Evolutionary conservation across 2,797 vertebrate genomes (phyloP).

Genomic region (Malurus splendens): DNA sequence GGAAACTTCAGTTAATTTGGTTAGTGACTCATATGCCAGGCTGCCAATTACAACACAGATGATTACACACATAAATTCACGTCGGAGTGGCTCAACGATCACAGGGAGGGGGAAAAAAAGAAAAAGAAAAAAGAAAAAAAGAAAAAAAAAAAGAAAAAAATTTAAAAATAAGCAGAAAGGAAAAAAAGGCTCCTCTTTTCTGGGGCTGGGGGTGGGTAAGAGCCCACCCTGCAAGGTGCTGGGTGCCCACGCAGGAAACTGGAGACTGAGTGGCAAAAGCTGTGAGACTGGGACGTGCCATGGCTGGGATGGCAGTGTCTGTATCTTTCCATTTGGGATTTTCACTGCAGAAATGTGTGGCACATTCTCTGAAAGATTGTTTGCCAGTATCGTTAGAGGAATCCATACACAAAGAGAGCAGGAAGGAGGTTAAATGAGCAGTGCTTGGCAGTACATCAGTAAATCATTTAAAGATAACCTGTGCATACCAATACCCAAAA

Average conservation of each 20-base stretch:
- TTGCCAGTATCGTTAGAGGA: conserved; percentile 9
- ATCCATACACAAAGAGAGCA: not conserved
- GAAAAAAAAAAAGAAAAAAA: fast-evolving
- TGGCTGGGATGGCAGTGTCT: not conserved
- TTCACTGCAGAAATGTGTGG: not conserved
- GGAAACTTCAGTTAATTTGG: conserved; percentile 79
- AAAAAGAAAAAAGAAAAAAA: too few species aligned
- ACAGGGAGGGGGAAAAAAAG: not conserved
- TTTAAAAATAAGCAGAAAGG: not conserved
- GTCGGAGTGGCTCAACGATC: conserved; percentile 53
- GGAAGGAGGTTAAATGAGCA: conserved; percentile 13
- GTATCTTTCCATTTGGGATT: not conserved
- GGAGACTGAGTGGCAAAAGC: not conserved
- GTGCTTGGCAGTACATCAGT: conserved; percentile 18
- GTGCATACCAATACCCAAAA: not conserved
- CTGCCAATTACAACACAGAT: conserved; percentile 75
- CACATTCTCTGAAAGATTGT: not conserved
- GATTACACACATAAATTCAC: conserved; percentile 65
- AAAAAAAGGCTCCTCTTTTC: not conserved
- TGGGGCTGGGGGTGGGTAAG: not conserved
- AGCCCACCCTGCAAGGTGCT: not conserved
- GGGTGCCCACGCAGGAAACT: not conserved
- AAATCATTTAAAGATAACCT: conserved; percentile 44
- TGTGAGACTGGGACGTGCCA: not conserved
- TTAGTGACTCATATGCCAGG: conserved; percentile 74